These are phyloP conservation scores for Drosophila pullipes DNA, from an alignment of 2,888 invertebrate genomes.

Conservation along the genomic window DNA sequence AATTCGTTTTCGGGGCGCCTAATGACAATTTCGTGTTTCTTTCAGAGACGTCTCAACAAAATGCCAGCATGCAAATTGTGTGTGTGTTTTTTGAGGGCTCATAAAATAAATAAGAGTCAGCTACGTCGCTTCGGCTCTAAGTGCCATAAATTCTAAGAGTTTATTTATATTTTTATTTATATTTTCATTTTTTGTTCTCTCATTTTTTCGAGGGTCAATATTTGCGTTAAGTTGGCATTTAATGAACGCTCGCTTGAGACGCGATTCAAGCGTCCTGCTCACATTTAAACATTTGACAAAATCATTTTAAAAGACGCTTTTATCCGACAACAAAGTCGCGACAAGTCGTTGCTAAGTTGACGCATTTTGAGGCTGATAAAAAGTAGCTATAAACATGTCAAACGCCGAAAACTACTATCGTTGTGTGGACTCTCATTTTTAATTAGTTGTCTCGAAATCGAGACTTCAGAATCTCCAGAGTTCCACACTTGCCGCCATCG, in stretches of 20 bases:
- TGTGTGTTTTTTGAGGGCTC: slow-evolving; percentile 50
- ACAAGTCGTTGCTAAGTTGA: slow-evolving; percentile 20
- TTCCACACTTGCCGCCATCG: slow-evolving; percentile 59
- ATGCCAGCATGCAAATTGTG: slow-evolving; percentile 70
- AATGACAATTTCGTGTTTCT: slow-evolving; percentile 75
- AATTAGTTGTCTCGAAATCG: slow-evolving; percentile 55
- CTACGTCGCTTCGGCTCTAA: slow-evolving; percentile 39
- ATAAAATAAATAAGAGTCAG: slow-evolving; percentile 67
- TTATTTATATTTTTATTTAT: slow-evolving; percentile 46
- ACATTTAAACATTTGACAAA: slow-evolving; percentile 68
- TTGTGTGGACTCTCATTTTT: slow-evolving; percentile 36
- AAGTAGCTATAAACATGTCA: slow-evolving; percentile 64
- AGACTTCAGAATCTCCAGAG: slow-evolving; percentile 15
- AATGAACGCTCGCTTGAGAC: slow-evolving; percentile 47
- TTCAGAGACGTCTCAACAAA: slow-evolving; percentile 62
- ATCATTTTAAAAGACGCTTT: slow-evolving; percentile 48
- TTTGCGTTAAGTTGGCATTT: slow-evolving; percentile 67
- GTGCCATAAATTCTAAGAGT: slow-evolving; percentile 74
- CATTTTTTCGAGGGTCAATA: slow-evolving; percentile 64
- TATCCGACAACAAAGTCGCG: slow-evolving; percentile 57
- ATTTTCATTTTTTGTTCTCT: slow-evolving; percentile 20
- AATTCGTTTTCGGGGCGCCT: slow-evolving; percentile 50
- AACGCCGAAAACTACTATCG: slow-evolving; percentile 5
- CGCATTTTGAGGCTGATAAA: slow-evolving; percentile 53
- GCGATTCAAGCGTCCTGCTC: slow-evolving; percentile 44